Base-by-base conservation (phyloP, 1,140 invertebrate genomes). In the Lycorma delicatula region DNA sequence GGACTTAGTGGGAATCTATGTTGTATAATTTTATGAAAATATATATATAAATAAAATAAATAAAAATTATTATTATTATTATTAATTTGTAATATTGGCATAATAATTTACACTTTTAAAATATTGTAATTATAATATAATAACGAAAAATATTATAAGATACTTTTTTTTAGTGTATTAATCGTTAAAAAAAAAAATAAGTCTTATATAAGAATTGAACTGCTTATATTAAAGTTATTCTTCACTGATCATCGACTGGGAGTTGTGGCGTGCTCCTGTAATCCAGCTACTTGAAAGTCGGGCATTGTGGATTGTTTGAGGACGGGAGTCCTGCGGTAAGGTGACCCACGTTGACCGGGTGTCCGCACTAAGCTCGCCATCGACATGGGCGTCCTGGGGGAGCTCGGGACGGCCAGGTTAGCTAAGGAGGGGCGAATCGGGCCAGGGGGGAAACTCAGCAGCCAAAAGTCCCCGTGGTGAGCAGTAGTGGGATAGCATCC, bases 401-500 rank as follows among this genome's bases (percentile, higher is more conserved):
- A 93, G 81, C 83, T 79, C 73, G 72, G 76, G 79, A 76, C 74
- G 61, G 68, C 86, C 89, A 93, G 89, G 90, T 93, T 87, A 78
- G 81, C 79, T 83, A 87, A 94, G 82, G 91, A 93, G 89, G 83
- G 86, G 87, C 84, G 90, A 78, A 94, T 80, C 85, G 91, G 91
- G 89, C 88, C 89, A 94, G 91, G 85, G 85, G 86, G 88, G 90
- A 86, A 91, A 93, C 85, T 81, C 83, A 92, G 88, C 89, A 93
- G 87, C 87, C 88, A 91, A 92, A 90, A 93, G 89, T 87, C 84
- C 83, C 88, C 89, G 88, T 89, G 89, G 87, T 78, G 85, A 79
- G 86, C 89, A 92, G 91, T 93, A 93, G 90, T 91, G 89, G 91
- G 91, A 93, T 90, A 84, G 91, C 91, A 86, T 82, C 88, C 81